Conservation (phyloP, 2,113 vertebrate genomes). For the Melanotaenia duboulayi region DNA sequence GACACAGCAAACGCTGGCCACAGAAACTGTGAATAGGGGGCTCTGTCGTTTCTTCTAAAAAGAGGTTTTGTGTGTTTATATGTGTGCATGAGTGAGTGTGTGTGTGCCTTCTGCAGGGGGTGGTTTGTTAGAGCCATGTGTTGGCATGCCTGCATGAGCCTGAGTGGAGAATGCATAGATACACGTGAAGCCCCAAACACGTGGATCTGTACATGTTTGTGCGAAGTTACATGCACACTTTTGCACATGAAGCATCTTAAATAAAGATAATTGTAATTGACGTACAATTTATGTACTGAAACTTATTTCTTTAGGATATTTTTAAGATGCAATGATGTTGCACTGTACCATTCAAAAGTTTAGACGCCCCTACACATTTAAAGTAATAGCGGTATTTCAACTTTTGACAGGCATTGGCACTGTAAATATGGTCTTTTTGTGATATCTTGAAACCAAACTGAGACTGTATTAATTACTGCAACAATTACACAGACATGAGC, state of each 20-base stretch:
- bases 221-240: neutral
- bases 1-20: slow-evolving; percentile 56
- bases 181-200: slow-evolving; percentile 32
- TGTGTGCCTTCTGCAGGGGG: slow-evolving; percentile 47
- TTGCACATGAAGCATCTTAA: neutral
- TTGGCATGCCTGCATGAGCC: slow-evolving; percentile 20
- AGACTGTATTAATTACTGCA: slow-evolving; percentile 59
- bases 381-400: neutral
- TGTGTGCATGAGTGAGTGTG: slow-evolving; percentile 29
- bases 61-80: slow-evolving; percentile 38
- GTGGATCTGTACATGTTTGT: slow-evolving; percentile 21
- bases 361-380: neutral
- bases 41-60: slow-evolving; percentile 64
- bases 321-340: neutral
- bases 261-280: no score
- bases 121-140: slow-evolving; percentile 36
- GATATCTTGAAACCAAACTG: slow-evolving; percentile 12
- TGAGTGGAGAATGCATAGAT: slow-evolving; percentile 7
- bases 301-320: neutral
- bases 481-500: slow-evolving; percentile 61
- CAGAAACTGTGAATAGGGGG: slow-evolving; percentile 66
- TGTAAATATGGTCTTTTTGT: neutral
- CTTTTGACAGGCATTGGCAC: neutral
- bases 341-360: neutral
- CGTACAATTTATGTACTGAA: neutral